phyloP scores from a whole-genome alignment of 2,113 vertebrate species.

The Alectura lathami region DNA sequence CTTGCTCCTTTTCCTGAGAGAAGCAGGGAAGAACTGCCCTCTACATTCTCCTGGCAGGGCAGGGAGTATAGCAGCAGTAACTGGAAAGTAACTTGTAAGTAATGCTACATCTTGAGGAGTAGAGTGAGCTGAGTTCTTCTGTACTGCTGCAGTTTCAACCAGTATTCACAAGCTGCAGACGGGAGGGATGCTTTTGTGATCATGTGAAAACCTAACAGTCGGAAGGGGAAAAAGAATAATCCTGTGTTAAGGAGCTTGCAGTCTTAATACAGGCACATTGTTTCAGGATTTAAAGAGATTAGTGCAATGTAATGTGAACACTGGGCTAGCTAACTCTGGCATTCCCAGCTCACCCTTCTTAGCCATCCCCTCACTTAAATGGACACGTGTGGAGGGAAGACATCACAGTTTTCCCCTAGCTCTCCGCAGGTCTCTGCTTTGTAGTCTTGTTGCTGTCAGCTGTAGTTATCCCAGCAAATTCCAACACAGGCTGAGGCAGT shows the following conservation, averaged over 20 bases:
- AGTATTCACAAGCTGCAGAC: background rate
- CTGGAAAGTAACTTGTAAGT: background rate
- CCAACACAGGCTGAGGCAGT: background rate
- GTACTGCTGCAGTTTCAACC: background rate
- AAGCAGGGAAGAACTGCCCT: background rate
- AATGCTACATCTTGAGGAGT: background rate
- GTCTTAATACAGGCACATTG: conserved; percentile 24
- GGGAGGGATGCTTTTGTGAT: background rate
- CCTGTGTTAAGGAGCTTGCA: conserved; percentile 30
- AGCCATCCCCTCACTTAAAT: background rate
- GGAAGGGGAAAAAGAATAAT: conserved; percentile 27
- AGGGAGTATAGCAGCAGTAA: accelerated
- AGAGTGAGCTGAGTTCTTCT: background rate
- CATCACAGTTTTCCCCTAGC: background rate
- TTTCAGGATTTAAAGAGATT: conserved; percentile 22
- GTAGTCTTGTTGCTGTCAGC: background rate
- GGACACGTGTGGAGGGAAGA: background rate
- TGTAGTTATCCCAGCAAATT: background rate
- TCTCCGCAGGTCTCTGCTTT: background rate
- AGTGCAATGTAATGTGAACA: background rate
- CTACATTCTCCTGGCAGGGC: accelerated
- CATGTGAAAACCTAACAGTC: background rate
- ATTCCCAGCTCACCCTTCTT: background rate
- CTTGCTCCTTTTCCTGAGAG: background rate
- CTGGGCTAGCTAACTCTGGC: background rate